Base-by-base conservation (phyloP, 1,140 invertebrate genomes). In the Megathymus violae region DNA sequence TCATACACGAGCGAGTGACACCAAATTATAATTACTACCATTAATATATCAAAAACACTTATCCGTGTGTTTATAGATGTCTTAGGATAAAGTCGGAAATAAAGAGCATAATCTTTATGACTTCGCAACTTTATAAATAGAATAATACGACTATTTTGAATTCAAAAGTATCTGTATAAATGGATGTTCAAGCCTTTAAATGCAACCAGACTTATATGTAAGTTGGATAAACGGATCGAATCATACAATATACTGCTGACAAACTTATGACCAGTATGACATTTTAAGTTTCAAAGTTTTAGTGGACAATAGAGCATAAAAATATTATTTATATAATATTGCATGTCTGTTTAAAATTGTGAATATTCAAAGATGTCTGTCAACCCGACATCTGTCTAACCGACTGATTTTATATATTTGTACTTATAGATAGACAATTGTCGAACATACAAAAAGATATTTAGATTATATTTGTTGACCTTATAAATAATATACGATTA, bases 21-120 rank as follows among this genome's bases (percentile, higher is more conserved):
- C 16, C 16, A 25, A 7, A 51, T 38, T 36, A 41, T 11, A 54
- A 54, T 41, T 22, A 51, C 48, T n/a, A n/a, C n/a, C n/a, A n/a
- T n/a, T n/a, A n/a, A n/a, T n/a, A n/a, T 41, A 41, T 54, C 27
- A 31, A 31, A 25, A 11, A 46, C 43, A 22, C 14, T 46, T 46
- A 1, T 46, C 10, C 22, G 43, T 22, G 43, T 22, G 15, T 41
- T 38, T 51, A 34, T 36, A n/a, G 5, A n/a, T n/a, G n/a, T n/a
- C n/a, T n/a, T 22, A 22, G 2, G 5, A 22, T 22, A 22, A 2
- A 22, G 19, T 4, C 27, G 9, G 27, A 9, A 7, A 31, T 31
- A 7, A 31, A 31, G 4, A 22, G 5, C 19, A 22, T 22, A 2
- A 22, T 3, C 19, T 2, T 22, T 3, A 22, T 22, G 19, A 3